These are phyloP conservation scores for Piezodorus guildinii DNA, from an alignment of 1,140 invertebrate genomes.

Conservation along the genomic window DNA sequence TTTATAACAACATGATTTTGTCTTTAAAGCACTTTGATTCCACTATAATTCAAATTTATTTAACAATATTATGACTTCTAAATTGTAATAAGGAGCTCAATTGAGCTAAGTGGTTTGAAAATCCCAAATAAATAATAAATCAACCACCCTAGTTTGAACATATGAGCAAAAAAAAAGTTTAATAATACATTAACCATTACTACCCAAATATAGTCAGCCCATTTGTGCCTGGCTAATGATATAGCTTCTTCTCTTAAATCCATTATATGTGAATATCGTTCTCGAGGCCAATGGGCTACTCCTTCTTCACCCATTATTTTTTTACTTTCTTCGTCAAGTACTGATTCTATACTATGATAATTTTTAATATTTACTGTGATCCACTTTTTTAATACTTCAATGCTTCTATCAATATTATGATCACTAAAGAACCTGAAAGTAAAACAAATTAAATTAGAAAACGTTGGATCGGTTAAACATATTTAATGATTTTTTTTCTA, in stretches of 20 bases:
- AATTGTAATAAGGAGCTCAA: no score
- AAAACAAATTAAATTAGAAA: not conserved
- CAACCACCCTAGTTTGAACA: no score
- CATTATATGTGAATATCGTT: constrained; percentile 72
- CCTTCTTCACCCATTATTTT: constrained; percentile 49
- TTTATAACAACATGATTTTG: no score
- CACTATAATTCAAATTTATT: no score
- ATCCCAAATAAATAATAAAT: no score
- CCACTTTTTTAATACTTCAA: constrained; percentile 66
- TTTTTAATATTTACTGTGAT: constrained; percentile 41
- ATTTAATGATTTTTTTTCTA: no score
- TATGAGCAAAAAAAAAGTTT: no score
- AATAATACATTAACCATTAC: constrained; percentile 29
- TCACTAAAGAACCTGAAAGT: constrained; percentile 72
- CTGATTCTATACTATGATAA: constrained; percentile 62
- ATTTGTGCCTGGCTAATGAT: constrained; percentile 53
- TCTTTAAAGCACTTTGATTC: no score
- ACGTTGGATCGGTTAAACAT: no score
- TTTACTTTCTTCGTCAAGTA: constrained; percentile 42
- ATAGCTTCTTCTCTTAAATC: constrained; percentile 67
- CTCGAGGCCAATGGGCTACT: constrained; percentile 58
- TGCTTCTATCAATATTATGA: constrained; percentile 70
- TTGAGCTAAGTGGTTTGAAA: no score
- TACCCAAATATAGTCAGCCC: constrained; percentile 79
- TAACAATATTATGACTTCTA: no score